Evolutionary conservation across 2,888 invertebrate genomes (phyloP).

Genomic region (Entomobrya multifasciata): DNA sequence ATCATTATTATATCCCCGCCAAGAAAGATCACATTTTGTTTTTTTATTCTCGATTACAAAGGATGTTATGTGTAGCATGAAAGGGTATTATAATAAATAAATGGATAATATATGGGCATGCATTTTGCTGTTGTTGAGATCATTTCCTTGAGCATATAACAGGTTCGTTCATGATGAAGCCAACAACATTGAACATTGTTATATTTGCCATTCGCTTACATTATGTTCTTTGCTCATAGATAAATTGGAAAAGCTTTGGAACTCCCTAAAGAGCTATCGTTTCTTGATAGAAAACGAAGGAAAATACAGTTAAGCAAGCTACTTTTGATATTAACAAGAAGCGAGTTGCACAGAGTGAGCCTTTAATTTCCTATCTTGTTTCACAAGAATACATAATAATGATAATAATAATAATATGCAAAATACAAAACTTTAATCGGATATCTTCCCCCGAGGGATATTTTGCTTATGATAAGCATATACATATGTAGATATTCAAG

Average conservation of each 20-base stretch:
- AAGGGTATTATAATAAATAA: not conserved
- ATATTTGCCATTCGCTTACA: constrained; percentile 13
- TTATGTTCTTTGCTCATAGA: constrained; percentile 75
- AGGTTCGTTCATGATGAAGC: not conserved
- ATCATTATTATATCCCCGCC: not conserved
- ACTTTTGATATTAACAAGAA: not conserved
- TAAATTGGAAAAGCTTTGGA: constrained; percentile 77
- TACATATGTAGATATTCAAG: not conserved
- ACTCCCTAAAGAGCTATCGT: constrained; percentile 79
- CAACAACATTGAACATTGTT: not conserved
- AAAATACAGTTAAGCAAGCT: not conserved
- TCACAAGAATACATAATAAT: not conserved
- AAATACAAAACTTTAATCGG: constrained; percentile 75
- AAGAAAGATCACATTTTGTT: constrained; percentile 32
- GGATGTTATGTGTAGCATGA: not conserved
- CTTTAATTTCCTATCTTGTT: constrained; percentile 79
- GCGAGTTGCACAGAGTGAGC: constrained; percentile 44
- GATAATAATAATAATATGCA: constrained; percentile 23
- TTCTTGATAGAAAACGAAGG: constrained; percentile 79
- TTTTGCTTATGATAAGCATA: constrained; percentile 1
- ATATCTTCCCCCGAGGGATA: constrained; percentile 78
- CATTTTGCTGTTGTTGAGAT: not conserved
- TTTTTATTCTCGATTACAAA: constrained; percentile 7
- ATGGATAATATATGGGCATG: not conserved
- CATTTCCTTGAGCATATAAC: constrained; percentile 10